Percentiles rank a stretch among this genome's conserved stretches.
Evolutionary conservation across 2,888 invertebrate species (phyloP).

Genomic region (Xanthostigma xanthostigma): DNA sequence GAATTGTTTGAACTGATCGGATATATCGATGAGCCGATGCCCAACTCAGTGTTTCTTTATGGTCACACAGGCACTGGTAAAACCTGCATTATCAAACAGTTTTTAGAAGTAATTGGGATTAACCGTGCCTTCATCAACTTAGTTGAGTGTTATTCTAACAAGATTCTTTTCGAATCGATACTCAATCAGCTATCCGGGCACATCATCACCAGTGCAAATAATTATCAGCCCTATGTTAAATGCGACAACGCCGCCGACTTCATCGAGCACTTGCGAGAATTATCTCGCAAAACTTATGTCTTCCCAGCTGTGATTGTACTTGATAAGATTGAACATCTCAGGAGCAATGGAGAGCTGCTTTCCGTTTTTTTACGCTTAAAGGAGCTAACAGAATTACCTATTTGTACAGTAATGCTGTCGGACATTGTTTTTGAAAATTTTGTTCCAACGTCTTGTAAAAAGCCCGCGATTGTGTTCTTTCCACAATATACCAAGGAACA

Average conservation of each 20-base stretch:
- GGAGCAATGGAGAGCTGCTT: conserved; percentile 54
- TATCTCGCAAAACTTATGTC: conserved; percentile 24
- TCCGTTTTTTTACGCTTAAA: conserved; percentile 56
- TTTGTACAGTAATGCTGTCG: conserved; percentile 63
- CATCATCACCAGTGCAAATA: conserved; percentile 25
- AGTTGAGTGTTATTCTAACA: conserved; percentile 64
- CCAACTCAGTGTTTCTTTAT: conserved; percentile 56
- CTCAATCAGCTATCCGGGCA: conserved; percentile 39
- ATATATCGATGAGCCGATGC: conserved; percentile 43
- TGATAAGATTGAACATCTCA: conserved; percentile 67
- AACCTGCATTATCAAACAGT: conserved; percentile 46
- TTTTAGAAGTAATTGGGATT: conserved; percentile 41
- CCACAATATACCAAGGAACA: conserved; percentile 69
- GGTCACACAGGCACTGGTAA: conserved; percentile 81
- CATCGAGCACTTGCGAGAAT: conserved; percentile 25
- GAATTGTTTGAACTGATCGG: conserved; percentile 28
- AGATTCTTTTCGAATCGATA: conserved; percentile 63
- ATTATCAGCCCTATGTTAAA: conserved; percentile 29
- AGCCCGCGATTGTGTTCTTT: conserved; percentile 60
- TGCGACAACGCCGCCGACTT: conserved; percentile 59
- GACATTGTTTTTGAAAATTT: conserved; percentile 73
- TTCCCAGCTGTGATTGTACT: conserved; percentile 50
- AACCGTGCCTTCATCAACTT: conserved; percentile 57
- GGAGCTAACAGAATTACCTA: conserved; percentile 53
- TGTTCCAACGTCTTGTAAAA: conserved; percentile 48